Evolutionary conservation across 1,140 invertebrate species (phyloP), one percentile per base, ranked within the genome.

Genomic region (Drosophila triauraria): DNA sequence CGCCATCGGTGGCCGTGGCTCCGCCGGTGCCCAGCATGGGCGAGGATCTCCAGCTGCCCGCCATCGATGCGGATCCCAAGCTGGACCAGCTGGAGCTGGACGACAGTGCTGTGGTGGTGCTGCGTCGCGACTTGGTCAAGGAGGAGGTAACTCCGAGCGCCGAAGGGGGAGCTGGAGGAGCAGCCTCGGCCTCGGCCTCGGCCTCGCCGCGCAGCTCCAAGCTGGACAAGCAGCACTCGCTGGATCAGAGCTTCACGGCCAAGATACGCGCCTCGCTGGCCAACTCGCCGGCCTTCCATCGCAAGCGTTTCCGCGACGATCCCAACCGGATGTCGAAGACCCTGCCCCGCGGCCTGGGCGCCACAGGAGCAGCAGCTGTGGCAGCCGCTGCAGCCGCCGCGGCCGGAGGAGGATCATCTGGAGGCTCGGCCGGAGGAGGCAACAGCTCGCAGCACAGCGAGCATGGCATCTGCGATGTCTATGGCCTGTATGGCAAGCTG

Each of bases 401-500:
- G 0, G 64, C 35, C 3, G 35, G 17, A 17, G 94, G 94, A 38
- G 20, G 20, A 20, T 20, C 20, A 20, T 77, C 75, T 25, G 93
- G 94, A 20, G 68, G 25, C 7, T 9, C 13, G 3, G 30, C 93
- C 93, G n/a, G 92, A 91, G 43, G 94, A 12, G 94, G 94, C 13
- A 94, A 94, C 0, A 94, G 95, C 78, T 69, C 74, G 9, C 82
- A 87, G 43, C 94, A 95, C 68, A 94, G 94, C 23, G 94, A 95
- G 2, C 95, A 95, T 69, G 86, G 92, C 51, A 95, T 95, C 57
- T 97, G 96, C 84, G 97, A 98, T 91, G 97, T 98, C 0, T 98
- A 98, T 91, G 97, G 97, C 0, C 93, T 98, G 0, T 98, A 98
- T 84, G 97, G 96, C 0, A 97, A 98, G 83, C 93, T 98, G 25